Conservation (phyloP, 2,113 vertebrate genomes). For the Cacatua alba region DNA sequence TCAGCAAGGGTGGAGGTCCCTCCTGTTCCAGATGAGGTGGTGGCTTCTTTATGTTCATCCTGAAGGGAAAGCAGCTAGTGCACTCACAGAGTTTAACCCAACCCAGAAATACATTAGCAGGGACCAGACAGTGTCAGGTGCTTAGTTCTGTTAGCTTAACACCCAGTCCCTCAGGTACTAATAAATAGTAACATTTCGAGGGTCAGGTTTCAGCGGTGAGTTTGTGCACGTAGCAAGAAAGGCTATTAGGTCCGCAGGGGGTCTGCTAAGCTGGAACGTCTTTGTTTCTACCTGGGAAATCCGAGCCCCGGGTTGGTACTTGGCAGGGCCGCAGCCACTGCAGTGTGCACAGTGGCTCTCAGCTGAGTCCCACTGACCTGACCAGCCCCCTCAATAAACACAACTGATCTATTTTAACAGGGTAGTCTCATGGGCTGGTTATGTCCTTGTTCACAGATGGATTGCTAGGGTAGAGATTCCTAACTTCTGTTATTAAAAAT, state of each 20-base stretch:
- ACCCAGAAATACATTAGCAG: background rate
- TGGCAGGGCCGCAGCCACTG: background rate
- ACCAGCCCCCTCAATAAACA: background rate
- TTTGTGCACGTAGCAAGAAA: background rate
- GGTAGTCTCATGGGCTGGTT: background rate
- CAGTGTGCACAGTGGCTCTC: accelerated
- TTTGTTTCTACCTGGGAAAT: background rate
- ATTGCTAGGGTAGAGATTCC: background rate
- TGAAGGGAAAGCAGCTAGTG: background rate
- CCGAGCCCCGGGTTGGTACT: accelerated
- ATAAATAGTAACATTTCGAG: background rate
- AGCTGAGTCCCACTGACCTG: accelerated
- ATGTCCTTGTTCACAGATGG: background rate
- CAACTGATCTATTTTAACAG: background rate
- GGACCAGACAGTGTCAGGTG: background rate
- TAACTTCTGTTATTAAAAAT: background rate
- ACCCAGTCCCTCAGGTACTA: background rate
- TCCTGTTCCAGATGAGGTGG: background rate
- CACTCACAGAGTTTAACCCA: background rate
- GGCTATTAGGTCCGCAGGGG: background rate
- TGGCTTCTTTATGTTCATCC: background rate
- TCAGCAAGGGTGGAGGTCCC: background rate
- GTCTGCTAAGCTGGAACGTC: background rate
- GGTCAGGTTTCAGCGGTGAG: background rate
- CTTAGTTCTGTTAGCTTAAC: background rate